phyloP scores from a whole-genome alignment of 2,888 invertebrate species.

The Eutolmus rufibarbis region DNA sequence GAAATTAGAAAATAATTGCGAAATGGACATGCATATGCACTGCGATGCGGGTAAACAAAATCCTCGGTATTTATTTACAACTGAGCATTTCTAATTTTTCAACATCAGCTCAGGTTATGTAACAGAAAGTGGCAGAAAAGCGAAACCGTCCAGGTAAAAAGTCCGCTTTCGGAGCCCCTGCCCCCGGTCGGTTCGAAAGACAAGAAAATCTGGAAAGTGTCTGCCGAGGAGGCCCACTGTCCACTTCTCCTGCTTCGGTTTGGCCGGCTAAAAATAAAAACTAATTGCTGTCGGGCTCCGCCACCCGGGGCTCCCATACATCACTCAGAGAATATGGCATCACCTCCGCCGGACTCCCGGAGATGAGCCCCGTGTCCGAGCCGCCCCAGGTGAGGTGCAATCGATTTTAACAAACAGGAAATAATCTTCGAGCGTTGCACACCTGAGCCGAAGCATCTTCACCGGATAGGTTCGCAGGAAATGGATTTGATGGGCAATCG shows the following conservation, averaged over 20 bases:
- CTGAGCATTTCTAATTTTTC: constrained; percentile 7
- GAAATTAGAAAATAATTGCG: constrained; percentile 4
- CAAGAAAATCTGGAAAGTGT: background rate
- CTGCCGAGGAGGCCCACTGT: background rate
- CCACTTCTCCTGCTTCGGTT: background rate
- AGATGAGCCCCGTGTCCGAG: background rate
- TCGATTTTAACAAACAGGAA: background rate
- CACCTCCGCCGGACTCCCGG: background rate
- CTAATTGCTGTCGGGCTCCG: background rate
- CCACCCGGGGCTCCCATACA: background rate
- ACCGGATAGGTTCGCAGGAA: background rate
- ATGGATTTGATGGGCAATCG: background rate
- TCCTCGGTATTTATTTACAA: background rate
- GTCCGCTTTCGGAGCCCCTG: background rate
- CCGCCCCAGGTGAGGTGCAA: background rate
- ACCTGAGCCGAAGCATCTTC: background rate
- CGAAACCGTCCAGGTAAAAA: background rate
- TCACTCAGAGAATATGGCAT: background rate
- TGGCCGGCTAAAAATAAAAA: background rate
- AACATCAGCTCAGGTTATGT: background rate
- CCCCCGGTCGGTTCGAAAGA: background rate
- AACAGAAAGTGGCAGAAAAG: background rate
- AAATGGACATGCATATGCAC: background rate
- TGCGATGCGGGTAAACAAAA: background rate
- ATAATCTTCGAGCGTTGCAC: background rate